phyloP scores from a whole-genome alignment of 2,888 invertebrate genomes.

The Drosophila leonis region DNA sequence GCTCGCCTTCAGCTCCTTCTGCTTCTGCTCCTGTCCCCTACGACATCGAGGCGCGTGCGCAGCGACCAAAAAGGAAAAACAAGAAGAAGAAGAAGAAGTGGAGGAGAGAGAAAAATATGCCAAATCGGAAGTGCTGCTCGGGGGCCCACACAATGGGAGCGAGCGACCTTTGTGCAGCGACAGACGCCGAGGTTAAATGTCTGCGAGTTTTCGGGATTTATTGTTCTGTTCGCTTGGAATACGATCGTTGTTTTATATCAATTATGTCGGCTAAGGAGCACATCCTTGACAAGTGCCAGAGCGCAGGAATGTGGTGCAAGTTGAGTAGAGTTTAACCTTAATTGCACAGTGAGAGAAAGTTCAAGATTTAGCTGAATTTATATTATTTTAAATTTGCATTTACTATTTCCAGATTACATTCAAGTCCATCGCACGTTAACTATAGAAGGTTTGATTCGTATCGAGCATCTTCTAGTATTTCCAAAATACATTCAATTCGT shows the following conservation, averaged over 20 bases:
- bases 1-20: background rate
- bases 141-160: slow-evolving; percentile 36
- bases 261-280: slow-evolving; percentile 28
- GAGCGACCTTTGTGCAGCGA: slow-evolving; percentile 16
- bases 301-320: slow-evolving; percentile 21
- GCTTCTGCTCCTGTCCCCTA: background rate
- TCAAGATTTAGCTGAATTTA: background rate
- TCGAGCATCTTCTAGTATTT: too few relatives aligned
- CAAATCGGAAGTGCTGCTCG: slow-evolving; percentile 68
- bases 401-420: too few relatives aligned
- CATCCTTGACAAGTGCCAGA: slow-evolving; percentile 62
- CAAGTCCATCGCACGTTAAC: too few relatives aligned
- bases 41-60: slow-evolving; percentile 53
- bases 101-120: slow-evolving; percentile 18
- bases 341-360: slow-evolving; percentile 2
- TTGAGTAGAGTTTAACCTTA: slow-evolving; percentile 26
- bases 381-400: too few relatives aligned
- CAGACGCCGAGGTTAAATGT: slow-evolving; percentile 62
- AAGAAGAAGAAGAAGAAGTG: background rate
- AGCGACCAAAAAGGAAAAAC: slow-evolving; percentile 22
- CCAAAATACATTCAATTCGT: too few relatives aligned
- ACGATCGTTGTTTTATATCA: slow-evolving; percentile 70
- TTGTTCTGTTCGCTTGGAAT: slow-evolving; percentile 53
- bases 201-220: slow-evolving; percentile 54
- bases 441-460: too few relatives aligned